Percentiles rank a stretch among this genome's conserved stretches.
Evolutionary conservation across 92 coral and sea anemone genomes (phyloP).

Genomic region (Porites rus): DNA sequence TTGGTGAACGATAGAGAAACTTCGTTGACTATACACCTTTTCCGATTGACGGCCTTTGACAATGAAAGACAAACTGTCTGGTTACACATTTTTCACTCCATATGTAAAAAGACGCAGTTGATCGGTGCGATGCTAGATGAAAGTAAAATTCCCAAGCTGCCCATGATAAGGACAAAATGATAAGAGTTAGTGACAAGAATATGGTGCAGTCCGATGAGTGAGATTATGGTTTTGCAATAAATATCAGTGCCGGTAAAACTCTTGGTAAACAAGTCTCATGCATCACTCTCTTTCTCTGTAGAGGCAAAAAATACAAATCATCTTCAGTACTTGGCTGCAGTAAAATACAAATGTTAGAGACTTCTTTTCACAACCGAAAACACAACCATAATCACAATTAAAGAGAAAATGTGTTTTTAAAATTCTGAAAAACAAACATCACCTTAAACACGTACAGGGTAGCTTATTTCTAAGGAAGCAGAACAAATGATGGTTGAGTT

Average conservation of each 20-base stretch:
- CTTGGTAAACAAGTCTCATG: neutral
- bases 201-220: no score
- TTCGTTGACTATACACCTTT: no score
- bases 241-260: neutral
- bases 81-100: conserved; percentile 25
- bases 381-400: no score
- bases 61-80: neutral
- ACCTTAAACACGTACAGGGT: no score
- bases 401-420: no score
- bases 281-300: conserved; percentile 33
- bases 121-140: neutral
- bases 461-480: no score
- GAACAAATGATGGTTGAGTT: no score
- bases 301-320: neutral
- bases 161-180: no score
- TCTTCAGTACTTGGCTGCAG: no score
- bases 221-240: neutral
- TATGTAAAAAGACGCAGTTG: conserved; percentile 3
- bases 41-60: neutral
- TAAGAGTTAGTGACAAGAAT: neutral
- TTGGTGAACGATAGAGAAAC: no score
- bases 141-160: neutral
- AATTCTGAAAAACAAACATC: no score
- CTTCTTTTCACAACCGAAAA: no score
- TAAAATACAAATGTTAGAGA: neutral